Conservation (phyloP, 2,113 vertebrate species). For the Piaya cayana region DNA sequence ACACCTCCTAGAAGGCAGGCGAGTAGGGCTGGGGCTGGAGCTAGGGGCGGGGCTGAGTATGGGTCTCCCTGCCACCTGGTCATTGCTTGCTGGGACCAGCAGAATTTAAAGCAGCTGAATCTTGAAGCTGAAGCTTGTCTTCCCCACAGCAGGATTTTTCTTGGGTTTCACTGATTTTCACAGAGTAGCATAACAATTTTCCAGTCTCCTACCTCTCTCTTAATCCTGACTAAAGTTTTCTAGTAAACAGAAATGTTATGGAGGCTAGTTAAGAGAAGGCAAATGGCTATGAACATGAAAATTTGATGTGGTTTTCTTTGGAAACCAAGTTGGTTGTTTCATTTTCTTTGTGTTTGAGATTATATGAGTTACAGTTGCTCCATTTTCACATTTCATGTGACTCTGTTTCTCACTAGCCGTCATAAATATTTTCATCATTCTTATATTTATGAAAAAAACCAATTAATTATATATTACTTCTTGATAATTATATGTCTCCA, state of each 20-base stretch:
- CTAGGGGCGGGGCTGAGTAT: background rate
- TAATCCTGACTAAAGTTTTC: background rate
- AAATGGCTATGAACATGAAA: background rate
- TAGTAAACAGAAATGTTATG: background rate
- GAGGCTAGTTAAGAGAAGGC: background rate
- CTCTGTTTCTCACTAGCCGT: background rate
- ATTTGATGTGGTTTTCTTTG: background rate
- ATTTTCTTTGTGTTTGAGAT: background rate
- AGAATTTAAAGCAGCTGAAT: background rate
- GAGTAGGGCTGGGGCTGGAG: no score
- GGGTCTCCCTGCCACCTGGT: accelerated
- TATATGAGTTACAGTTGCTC: background rate
- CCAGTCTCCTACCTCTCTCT: background rate
- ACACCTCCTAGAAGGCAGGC: background rate
- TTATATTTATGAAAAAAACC: background rate
- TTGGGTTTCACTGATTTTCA: background rate
- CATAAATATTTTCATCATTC: background rate
- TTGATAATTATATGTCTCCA: background rate
- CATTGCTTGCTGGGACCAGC: background rate
- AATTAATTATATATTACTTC: background rate
- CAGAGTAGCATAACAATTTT: background rate
- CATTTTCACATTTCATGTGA: background rate
- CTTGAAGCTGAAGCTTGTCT: background rate
- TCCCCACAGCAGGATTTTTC: background rate
- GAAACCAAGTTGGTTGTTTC: background rate